Evolutionary conservation across 2,113 vertebrate species (phyloP), one percentile per base, ranked within the genome.

Genomic region (Corythornis madagascariensis): DNA sequence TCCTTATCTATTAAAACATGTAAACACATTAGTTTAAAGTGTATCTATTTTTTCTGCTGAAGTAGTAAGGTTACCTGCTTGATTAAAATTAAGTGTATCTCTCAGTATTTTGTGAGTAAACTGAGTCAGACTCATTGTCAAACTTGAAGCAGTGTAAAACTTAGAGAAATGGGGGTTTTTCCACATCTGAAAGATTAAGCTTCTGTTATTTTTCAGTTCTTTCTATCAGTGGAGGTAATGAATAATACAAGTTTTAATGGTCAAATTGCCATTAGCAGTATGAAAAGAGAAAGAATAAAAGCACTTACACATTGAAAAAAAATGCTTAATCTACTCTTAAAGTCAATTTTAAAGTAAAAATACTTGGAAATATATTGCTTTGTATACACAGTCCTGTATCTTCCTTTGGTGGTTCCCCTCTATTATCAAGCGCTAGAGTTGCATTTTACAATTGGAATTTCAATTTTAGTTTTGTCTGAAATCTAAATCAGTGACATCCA

Each of bases 381-480:
- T 92, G 16, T 87, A 64, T 70, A 18, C 71, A 56, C n/a, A 14
- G n/a, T 75, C 31, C 8, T 33, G 3, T 42, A 25, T 64, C 29
- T 16, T 84, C 38, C n/a, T 47, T 70, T 83, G 38, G 7, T 85
- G 21, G 7, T 57, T 28, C 70, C 53, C 75, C 59, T 12, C 16
- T 82, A 2, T 70, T 64, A 40, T 67, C 48, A 82, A 71, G 52
- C 60, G 16, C 11, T 84, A 17, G 75, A 93, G 76, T 85, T 94
- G 67, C 24, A 70, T 91, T 82, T 72, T 93, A 45, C 89, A 96
- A 5, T 18, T 94, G 78, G 73, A 86, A 74, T 91, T 86, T 93
- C 69, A 92, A 28, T 86, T 94, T 95, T 80, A n/a, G 38, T 94
- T 82, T 95, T 90, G 63, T 38, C 67, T 35, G 29, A 83, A 92